A percentile compares a stretch with the other conserved stretches of the same genome.
phyloP scores from a whole-genome alignment of 1,140 invertebrate genomes.

The Zaprionus kolodkinae region DNA sequence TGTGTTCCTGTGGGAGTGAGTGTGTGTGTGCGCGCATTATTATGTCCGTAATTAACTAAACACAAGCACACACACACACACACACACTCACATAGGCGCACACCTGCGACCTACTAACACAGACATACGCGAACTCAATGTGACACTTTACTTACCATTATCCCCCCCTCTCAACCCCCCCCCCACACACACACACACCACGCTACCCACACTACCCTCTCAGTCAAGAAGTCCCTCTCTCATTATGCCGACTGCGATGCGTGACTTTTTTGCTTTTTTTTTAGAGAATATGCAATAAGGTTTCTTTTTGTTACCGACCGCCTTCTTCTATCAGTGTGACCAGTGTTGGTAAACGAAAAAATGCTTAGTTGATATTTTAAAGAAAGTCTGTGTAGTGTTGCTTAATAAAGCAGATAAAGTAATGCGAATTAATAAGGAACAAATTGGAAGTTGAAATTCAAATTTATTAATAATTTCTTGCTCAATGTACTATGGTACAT shows the following conservation, averaged over 20 bases:
- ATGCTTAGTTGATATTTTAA: not conserved
- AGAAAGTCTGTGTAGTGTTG: not conserved
- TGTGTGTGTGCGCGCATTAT: not conserved
- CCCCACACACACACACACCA: too few relatives aligned
- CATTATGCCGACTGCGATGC: constrained; percentile 28
- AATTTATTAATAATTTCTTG: too few relatives aligned
- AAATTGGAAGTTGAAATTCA: too few relatives aligned
- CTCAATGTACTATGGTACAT: too few relatives aligned
- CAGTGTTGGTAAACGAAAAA: not conserved
- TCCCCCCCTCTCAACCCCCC: not conserved
- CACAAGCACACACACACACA: constrained; percentile 42
- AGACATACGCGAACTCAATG: constrained; percentile 20
- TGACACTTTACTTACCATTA: constrained; percentile 31
- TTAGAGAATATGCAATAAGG: constrained; percentile 11
- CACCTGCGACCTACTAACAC: constrained; percentile 49
- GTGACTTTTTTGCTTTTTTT: constrained; percentile 11
- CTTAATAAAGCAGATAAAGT: too few relatives aligned
- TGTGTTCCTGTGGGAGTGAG: not conserved
- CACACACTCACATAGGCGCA: constrained; percentile 12
- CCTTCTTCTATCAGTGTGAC: not conserved
- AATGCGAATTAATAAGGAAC: too few relatives aligned
- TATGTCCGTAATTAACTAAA: constrained; percentile 72
- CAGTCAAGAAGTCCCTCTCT: not conserved
- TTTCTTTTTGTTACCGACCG: constrained; percentile 4
- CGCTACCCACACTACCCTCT: not conserved